Evolutionary conservation across 2,113 vertebrate genomes (phyloP), one percentile per base, ranked within the genome.

Genomic region (Engraulis encrasicolus): DNA sequence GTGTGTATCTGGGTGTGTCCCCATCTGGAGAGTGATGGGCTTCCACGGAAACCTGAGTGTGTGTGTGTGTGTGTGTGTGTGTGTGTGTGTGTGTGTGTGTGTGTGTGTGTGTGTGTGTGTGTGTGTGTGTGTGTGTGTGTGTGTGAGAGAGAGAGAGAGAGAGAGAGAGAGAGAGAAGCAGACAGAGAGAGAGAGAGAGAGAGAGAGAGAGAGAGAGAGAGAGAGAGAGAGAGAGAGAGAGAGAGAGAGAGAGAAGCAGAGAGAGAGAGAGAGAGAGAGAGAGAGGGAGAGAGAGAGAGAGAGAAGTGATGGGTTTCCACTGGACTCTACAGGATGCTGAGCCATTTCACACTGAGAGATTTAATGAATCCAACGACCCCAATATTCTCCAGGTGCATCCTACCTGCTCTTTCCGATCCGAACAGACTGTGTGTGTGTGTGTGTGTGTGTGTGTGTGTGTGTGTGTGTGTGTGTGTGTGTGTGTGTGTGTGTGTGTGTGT

Each of bases 351-450:
- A 77, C 45, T 18, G 40, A 50, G 52, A 81, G 49, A 37, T 84
- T 84, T 87, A 87, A 81, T 79, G 86, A 82, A 87, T 84, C 79
- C 54, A 78, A 48, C 37, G 50, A 45, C 79, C 81, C 78, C 79
- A 80, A 78, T 86, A 81, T 86, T 80, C 48, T 54, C 36, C 74
- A 78, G n/a, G 78, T 83, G 48, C 85, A 86, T 34, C 23, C 37
- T n/a, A 54, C 40, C 23, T n/a, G 78, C 61, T 66, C 80, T 38
- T 71, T 1, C 34, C 74, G n/a, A n/a, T n/a, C 40, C 3, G 23
- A 52, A 71, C 54, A 71, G 34, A n/a, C 45, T 48, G 50, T 79
- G 37, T 58, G 20, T 74, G 78, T 23, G 50, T 66, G 23, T 27
- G 11, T 66, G 58, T 66, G 58, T 23, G 23, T 66, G n/a, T 58